phyloP scores from a whole-genome alignment of 2,888 invertebrate species.

The Lasioglossum vierecki region DNA sequence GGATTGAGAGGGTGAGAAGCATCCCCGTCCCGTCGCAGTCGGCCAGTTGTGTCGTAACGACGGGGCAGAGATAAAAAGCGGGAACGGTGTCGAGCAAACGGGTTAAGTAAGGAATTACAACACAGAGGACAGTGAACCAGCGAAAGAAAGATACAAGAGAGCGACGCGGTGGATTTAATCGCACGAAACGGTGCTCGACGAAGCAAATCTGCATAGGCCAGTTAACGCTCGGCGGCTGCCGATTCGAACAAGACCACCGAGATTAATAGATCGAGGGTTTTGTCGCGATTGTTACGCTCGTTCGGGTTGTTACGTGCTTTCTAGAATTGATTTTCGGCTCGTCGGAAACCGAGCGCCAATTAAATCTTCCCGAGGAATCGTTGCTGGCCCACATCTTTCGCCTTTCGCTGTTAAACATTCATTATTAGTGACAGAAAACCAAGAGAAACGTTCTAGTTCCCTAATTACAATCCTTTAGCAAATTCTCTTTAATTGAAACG shows the following conservation, averaged over 20 bases:
- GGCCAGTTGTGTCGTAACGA: background rate
- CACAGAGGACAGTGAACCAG: conserved; percentile 8
- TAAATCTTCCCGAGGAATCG: background rate
- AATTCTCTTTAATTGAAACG: too few relatives aligned
- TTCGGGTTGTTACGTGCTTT: background rate
- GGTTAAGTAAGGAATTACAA: conserved; percentile 5
- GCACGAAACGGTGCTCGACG: background rate
- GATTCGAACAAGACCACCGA: background rate
- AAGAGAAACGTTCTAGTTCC: too few relatives aligned
- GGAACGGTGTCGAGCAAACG: background rate
- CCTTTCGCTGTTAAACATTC: too few relatives aligned
- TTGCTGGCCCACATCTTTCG: too few relatives aligned
- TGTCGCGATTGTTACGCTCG: background rate
- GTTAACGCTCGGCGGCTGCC: background rate
- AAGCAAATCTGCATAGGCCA: conserved; percentile 2
- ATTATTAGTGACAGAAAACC: too few relatives aligned
- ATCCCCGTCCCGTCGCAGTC: background rate
- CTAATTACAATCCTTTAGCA: too few relatives aligned
- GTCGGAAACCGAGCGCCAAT: background rate
- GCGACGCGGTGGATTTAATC: background rate
- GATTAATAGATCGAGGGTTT: conserved; percentile 2
- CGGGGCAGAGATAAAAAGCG: background rate
- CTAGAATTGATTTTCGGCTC: background rate
- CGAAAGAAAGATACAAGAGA: conserved; percentile 6
- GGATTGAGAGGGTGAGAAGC: background rate